A percentile compares a stretch with the other conserved stretches of the same genome.
Conservation (phyloP, 2,797 vertebrate species). For the Muscicapa comitata region DNA sequence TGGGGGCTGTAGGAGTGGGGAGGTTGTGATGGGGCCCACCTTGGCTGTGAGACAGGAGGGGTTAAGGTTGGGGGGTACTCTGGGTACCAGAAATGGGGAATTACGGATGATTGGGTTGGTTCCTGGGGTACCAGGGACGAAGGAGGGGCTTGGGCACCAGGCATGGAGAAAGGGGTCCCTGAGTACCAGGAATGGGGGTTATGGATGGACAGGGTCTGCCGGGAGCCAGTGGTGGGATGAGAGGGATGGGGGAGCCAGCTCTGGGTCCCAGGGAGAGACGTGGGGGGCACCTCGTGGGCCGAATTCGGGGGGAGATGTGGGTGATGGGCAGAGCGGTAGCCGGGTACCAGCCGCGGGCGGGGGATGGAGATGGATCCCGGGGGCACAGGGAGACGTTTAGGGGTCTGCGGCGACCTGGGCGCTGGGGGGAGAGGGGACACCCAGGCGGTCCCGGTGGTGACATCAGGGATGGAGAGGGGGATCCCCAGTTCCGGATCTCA, state of each 20-base stretch:
- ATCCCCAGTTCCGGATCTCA: not conserved
- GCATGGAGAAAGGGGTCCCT: not conserved
- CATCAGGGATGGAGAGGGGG: not conserved
- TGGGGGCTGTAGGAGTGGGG: not conserved
- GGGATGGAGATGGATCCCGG: no score
- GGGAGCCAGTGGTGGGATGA: not conserved
- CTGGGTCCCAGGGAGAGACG: not conserved
- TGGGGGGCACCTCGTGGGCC: not conserved
- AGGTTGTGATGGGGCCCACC: no score
- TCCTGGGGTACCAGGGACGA: not conserved
- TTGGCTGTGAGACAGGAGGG: not conserved
- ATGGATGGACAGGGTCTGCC: no score
- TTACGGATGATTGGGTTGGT: not conserved
- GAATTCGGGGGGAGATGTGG: not conserved
- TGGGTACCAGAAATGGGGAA: no score
- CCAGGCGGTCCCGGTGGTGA: not conserved
- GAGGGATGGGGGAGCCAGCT: no score
- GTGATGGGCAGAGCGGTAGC: not conserved
- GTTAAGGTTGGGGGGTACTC: not conserved
- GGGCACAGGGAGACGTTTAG: rapidly evolving
- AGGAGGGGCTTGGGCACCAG: not conserved
- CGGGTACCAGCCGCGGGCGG: rapidly evolving
- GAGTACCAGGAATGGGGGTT: no score
- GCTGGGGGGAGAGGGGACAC: not conserved
- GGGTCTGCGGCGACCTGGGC: not conserved